phyloP scores from a whole-genome alignment of 2,888 invertebrate genomes.

The Lypha dubia region DNA sequence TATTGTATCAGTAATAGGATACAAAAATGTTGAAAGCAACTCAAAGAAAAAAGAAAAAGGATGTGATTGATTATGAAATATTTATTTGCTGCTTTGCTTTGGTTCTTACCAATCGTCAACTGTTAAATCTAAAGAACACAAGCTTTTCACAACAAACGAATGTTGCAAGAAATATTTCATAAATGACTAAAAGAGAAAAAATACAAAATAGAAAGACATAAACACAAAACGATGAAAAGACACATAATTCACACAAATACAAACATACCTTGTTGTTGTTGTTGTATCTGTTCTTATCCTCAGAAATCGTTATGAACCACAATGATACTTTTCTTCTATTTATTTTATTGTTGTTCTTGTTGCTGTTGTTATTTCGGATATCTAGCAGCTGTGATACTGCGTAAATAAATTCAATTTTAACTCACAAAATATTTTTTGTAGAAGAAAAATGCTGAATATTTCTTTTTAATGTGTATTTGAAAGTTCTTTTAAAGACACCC shows the following conservation, averaged over 20 bases:
- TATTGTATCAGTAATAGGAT: constrained; percentile 1
- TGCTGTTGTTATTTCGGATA: not conserved
- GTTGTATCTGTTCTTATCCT: constrained; percentile 52
- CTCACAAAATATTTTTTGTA: not conserved
- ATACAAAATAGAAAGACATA: too few relatives aligned
- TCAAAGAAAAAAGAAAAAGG: not conserved
- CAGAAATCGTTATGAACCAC: constrained; percentile 36
- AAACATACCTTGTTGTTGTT: constrained; percentile 45
- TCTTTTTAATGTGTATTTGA: constrained; percentile 13
- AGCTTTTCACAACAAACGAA: constrained; percentile 16
- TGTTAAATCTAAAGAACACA: not conserved
- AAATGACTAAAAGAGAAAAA: not conserved
- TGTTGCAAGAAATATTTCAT: constrained; percentile 20
- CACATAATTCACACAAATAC: not conserved
- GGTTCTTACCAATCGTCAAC: not conserved
- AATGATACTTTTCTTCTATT: constrained; percentile 13
- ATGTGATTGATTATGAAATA: constrained; percentile 40
- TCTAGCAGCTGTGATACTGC: constrained; percentile 54
- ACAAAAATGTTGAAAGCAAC: constrained; percentile 3
- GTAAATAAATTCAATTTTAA: constrained; percentile 43
- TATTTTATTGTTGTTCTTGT: not conserved
- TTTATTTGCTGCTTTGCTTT: not conserved
- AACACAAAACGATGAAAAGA: too few relatives aligned
- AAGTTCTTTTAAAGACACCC: constrained; percentile 46
- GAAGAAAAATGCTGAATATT: constrained; percentile 13